A percentile compares a stretch with the other conserved stretches of the same genome.
These are phyloP conservation scores for Acanthornis magna DNA, from an alignment of 2,797 vertebrate genomes.

Conservation along the genomic window DNA sequence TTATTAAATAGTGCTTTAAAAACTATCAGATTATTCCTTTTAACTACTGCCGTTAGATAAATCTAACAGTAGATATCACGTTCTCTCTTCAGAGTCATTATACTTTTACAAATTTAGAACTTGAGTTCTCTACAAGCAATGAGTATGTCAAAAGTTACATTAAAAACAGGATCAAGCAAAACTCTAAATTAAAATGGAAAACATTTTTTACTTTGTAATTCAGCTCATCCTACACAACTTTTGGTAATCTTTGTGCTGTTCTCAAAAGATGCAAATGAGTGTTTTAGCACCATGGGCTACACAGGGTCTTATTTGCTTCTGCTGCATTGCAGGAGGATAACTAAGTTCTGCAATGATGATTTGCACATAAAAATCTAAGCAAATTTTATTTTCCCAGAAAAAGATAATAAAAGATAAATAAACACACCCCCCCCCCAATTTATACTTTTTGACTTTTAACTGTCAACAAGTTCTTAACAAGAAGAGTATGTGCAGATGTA, in stretches of 20 bases:
- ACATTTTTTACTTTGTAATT: background rate
- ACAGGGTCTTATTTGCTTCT: background rate
- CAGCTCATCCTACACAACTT: background rate
- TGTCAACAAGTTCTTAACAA: background rate
- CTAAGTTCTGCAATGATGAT: background rate
- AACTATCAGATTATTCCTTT: background rate
- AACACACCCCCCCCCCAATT: too few species aligned
- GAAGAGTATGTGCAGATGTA: background rate
- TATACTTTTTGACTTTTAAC: background rate
- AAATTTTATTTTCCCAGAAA: background rate
- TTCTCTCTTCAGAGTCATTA: background rate
- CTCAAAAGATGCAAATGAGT: background rate
- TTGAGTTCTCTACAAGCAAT: background rate
- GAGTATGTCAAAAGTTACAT: rapidly evolving
- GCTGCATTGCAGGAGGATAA: background rate
- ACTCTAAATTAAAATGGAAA: background rate
- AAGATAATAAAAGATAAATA: background rate
- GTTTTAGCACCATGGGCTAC: background rate
- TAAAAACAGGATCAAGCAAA: background rate
- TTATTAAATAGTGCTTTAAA: background rate
- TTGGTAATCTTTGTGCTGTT: background rate
- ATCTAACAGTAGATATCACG: background rate
- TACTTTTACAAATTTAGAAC: background rate
- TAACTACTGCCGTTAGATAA: background rate
- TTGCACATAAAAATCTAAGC: background rate